Percentiles rank a stretch among this genome's conserved stretches.
Evolutionary conservation across 1,140 invertebrate genomes (phyloP).

Genomic region (Calliphora vicina): DNA sequence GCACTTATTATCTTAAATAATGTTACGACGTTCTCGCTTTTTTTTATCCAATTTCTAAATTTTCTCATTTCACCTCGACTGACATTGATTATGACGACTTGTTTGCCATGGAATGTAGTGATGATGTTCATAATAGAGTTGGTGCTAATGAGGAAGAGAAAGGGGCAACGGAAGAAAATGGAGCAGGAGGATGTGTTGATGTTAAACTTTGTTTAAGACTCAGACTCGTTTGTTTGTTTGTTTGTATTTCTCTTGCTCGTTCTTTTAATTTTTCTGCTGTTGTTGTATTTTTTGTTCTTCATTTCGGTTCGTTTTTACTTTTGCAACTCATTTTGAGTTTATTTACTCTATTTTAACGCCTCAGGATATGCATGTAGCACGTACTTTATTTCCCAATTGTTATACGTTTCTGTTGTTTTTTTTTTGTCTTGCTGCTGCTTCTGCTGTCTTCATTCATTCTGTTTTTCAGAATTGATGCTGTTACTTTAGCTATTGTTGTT

Average conservation of each 20-base stretch:
- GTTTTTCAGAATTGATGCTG: background rate
- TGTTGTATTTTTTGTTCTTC: background rate
- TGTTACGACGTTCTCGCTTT: background rate
- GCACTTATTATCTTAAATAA: background rate
- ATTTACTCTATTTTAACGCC: constrained; percentile 31
- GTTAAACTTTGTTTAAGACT: constrained; percentile 2
- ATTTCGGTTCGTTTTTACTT: background rate
- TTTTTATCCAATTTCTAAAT: background rate
- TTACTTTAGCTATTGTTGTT: background rate
- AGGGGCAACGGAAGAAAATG: background rate
- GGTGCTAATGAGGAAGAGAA: no score
- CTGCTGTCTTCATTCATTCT: background rate
- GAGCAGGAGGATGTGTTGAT: background rate
- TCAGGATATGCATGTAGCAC: constrained; percentile 32
- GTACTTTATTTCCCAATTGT: constrained; percentile 31
- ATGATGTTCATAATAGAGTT: background rate
- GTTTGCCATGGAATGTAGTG: background rate
- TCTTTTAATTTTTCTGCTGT: background rate
- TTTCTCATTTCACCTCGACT: background rate
- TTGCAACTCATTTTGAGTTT: constrained; percentile 30
- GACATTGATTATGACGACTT: constrained; percentile 15
- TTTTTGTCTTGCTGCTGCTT: background rate
- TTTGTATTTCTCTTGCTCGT: background rate
- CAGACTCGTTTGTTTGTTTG: background rate
- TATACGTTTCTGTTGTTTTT: background rate